Evolutionary conservation across 2,888 invertebrate genomes (phyloP).

Genomic region (Eupithecia dodoneata): DNA sequence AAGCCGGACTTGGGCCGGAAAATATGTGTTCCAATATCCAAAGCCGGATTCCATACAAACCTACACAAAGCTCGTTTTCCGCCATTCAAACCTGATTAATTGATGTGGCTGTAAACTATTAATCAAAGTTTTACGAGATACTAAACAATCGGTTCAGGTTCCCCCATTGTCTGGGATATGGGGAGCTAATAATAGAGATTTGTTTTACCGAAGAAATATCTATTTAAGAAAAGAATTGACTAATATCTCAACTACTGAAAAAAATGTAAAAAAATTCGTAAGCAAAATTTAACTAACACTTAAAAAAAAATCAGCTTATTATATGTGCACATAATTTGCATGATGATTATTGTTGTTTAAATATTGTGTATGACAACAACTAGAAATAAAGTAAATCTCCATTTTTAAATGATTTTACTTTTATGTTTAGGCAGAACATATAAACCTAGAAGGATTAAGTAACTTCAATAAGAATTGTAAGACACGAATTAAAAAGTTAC

Average conservation of each 20-base stretch:
- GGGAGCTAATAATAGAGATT: conserved; percentile 55
- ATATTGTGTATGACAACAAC: background rate
- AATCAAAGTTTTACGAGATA: conserved; percentile 78
- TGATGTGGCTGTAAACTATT: conserved; percentile 78
- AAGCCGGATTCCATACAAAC: conserved; percentile 9
- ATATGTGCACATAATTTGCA: background rate
- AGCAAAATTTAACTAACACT: background rate
- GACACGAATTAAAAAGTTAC: conserved; percentile 71
- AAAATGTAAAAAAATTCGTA: background rate
- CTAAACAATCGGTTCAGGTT: conserved; percentile 73
- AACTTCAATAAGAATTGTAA: background rate
- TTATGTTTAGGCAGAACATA: too few species aligned
- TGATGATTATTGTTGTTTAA: background rate
- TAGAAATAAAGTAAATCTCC: background rate
- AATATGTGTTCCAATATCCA: background rate
- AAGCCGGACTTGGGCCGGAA: background rate
- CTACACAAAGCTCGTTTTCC: conserved; percentile 38
- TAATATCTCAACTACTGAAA: background rate
- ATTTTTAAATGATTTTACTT: too few species aligned
- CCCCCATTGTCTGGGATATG: conserved; percentile 69
- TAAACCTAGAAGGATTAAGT: background rate
- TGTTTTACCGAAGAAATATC: background rate
- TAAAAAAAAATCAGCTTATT: background rate
- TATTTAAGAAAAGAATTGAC: background rate
- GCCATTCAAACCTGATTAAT: conserved; percentile 69